Evolutionary conservation across 1,140 invertebrate genomes (phyloP).

Genomic region (Drosophila murphyi): DNA sequence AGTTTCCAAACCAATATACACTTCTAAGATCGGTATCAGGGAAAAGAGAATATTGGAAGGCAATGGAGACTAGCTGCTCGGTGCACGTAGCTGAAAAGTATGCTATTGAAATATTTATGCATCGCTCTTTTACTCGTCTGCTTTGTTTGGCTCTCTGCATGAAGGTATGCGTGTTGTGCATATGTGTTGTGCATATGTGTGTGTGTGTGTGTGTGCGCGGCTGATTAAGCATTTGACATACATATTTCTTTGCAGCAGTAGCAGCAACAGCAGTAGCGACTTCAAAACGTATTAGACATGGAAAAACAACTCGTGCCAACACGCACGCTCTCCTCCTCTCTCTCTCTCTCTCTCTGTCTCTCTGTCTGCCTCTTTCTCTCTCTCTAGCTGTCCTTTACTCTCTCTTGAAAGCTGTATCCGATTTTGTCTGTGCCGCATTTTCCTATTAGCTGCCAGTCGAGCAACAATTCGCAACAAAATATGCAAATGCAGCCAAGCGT

Average conservation of each 20-base stretch:
- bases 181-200: conserved; percentile 6
- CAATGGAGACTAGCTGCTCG: not conserved
- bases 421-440: conserved; percentile 67
- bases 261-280: conserved; percentile 48
- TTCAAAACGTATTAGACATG: conserved; percentile 75
- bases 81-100: conserved; percentile 76
- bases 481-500: conserved; percentile 76
- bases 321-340: conserved; percentile 46
- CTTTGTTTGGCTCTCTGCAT: conserved; percentile 57
- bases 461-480: conserved; percentile 79
- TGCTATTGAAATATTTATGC: conserved; percentile 82
- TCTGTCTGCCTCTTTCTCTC: not conserved
- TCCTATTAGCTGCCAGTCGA: conserved; percentile 74
- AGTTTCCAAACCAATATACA: too few relatives aligned
- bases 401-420: not conserved
- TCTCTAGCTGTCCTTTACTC: not conserved
- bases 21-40: too few relatives aligned
- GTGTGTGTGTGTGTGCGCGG: conserved; percentile 52
- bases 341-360: conserved; percentile 6
- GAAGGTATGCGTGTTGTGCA: not conserved
- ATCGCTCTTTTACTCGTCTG: conserved; percentile 56
- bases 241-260: conserved; percentile 61
- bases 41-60: too few relatives aligned
- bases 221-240: conserved; percentile 80
- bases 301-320: conserved; percentile 76